Evolutionary conservation across 2,888 invertebrate genomes (phyloP).

Genomic region (Epirrhoe tristata): DNA sequence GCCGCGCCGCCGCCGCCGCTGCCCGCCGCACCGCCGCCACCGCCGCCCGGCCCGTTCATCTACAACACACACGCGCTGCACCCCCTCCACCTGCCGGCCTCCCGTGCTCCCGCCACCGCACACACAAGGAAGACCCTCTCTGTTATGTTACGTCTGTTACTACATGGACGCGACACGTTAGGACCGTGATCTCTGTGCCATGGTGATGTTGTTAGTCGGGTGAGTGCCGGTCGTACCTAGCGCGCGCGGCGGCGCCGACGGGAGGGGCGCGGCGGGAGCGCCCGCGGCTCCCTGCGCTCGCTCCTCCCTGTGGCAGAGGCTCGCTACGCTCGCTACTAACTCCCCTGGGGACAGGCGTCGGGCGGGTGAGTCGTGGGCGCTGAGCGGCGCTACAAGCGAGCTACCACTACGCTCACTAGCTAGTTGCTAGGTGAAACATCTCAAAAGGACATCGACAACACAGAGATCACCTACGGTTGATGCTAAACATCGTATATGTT

Average conservation of each 20-base stretch:
- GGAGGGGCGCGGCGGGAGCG: constrained; percentile 30
- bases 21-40: constrained; percentile 60
- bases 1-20: constrained; percentile 58
- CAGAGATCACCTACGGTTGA: constrained; percentile 73
- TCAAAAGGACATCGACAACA: constrained; percentile 75
- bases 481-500: constrained; percentile 55
- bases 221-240: constrained; percentile 54
- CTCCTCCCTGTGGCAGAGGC: constrained; percentile 63
- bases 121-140: constrained; percentile 51
- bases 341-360: constrained; percentile 69
- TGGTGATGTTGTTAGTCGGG: constrained; percentile 42
- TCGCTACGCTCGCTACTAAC: constrained; percentile 71
- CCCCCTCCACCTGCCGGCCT: constrained; percentile 49
- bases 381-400: constrained; percentile 34
- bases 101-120: constrained; percentile 39
- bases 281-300: constrained; percentile 32
- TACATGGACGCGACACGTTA: constrained; percentile 50
- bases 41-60: constrained; percentile 65
- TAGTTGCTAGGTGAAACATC: constrained; percentile 48
- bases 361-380: constrained; percentile 37
- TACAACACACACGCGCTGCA: constrained; percentile 53
- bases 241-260: constrained; percentile 33
- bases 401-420: constrained; percentile 58
- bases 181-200: constrained; percentile 63
- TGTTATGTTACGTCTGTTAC: constrained; percentile 41